Evolutionary conservation across 1,140 invertebrate species (phyloP).

Genomic region (Cydia splendana): DNA sequence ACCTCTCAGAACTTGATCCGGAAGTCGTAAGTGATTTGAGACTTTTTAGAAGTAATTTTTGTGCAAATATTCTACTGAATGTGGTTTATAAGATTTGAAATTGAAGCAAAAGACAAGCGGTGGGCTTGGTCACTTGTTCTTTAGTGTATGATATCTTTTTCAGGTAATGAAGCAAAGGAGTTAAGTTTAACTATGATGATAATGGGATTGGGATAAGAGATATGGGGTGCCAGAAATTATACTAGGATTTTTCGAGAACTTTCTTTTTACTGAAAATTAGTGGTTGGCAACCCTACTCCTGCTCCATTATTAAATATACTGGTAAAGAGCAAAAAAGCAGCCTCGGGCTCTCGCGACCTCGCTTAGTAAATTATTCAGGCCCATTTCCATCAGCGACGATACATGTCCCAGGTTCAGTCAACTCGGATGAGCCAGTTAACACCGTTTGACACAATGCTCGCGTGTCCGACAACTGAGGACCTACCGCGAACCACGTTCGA

Average conservation of each 20-base stretch:
- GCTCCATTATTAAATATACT: conserved; percentile 25
- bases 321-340: conserved; percentile 23
- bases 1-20: neutral
- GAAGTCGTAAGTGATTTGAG: neutral
- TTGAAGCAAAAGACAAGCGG: too few species aligned
- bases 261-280: neutral
- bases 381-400: conserved; percentile 19
- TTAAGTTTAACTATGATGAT: too few species aligned
- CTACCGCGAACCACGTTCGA: too few species aligned
- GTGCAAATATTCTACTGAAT: too few species aligned
- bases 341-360: conserved; percentile 12
- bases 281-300: neutral
- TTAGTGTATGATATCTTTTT: too few species aligned
- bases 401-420: conserved; percentile 31
- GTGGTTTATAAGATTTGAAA: too few species aligned
- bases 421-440: conserved; percentile 44
- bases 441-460: conserved; percentile 50
- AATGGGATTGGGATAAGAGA: too few species aligned
- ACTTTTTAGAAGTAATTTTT: neutral
- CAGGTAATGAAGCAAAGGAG: too few species aligned
- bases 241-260: neutral
- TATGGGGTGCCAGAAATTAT: too few species aligned
- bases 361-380: conserved; percentile 27
- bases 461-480: conserved; percentile 15
- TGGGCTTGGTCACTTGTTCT: too few species aligned